Evolutionary conservation across 2,888 invertebrate genomes (phyloP).

Genomic region (Hybos culiciformis): DNA sequence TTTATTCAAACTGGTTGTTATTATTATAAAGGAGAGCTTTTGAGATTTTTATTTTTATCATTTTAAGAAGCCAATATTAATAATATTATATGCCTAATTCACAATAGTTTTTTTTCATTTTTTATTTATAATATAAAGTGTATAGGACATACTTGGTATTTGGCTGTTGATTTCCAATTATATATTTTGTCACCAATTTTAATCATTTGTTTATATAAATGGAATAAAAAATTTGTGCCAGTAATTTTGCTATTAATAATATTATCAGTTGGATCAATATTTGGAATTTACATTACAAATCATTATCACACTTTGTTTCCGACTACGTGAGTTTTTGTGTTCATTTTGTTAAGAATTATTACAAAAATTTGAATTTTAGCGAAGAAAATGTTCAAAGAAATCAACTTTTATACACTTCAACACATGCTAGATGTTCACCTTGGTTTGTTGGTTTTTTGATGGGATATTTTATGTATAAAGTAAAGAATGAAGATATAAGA

Average conservation of each 20-base stretch:
- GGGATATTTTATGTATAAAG: slow-evolving; percentile 17
- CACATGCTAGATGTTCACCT: slow-evolving; percentile 17
- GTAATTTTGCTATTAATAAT: slow-evolving; percentile 25
- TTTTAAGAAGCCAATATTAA: too few species aligned
- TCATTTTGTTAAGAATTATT: too few species aligned
- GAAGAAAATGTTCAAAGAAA: not conserved
- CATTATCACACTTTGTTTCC: too few species aligned
- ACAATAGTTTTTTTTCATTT: too few species aligned
- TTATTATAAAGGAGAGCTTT: too few species aligned
- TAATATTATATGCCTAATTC: too few species aligned
- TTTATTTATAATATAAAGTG: slow-evolving; percentile 25
- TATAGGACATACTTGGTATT: slow-evolving; percentile 40
- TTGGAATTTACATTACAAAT: slow-evolving; percentile 27
- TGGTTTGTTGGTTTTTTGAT: slow-evolving; percentile 20
- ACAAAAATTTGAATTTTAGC: slow-evolving; percentile 1
- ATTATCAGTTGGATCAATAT: slow-evolving; percentile 28
- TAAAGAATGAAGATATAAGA: slow-evolving; percentile 2
- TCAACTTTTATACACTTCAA: slow-evolving; percentile 15
- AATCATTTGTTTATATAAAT: slow-evolving; percentile 36
- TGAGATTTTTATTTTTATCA: too few species aligned
- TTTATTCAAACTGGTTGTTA: too few species aligned
- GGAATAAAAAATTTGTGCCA: slow-evolving; percentile 30
- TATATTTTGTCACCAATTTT: slow-evolving; percentile 40
- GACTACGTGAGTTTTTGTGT: too few species aligned
- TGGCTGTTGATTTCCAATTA: slow-evolving; percentile 42